phyloP scores from a whole-genome alignment of 1,140 invertebrate genomes.

The Tetramorium alpestre region DNA sequence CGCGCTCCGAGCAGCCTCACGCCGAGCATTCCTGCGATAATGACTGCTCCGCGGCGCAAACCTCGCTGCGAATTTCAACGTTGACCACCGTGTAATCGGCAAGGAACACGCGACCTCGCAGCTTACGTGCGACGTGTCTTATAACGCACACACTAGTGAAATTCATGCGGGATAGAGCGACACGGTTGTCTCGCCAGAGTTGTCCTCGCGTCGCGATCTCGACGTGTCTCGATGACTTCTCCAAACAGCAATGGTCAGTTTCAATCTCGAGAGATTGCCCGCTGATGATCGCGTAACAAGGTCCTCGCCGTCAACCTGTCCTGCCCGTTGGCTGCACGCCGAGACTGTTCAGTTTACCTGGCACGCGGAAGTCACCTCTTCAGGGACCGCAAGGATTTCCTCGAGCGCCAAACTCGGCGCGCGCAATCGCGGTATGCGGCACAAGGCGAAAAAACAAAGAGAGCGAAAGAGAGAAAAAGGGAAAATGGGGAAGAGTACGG shows the following conservation, averaged over 20 bases:
- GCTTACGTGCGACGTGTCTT: not conserved
- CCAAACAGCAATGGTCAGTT: constrained; percentile 21
- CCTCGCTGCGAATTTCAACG: constrained; percentile 9
- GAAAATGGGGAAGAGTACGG: not conserved
- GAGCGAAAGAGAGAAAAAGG: constrained; percentile 15
- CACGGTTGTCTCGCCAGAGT: not conserved
- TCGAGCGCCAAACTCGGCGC: constrained; percentile 42
- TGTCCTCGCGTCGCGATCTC: not conserved
- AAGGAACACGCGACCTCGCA: constrained; percentile 18
- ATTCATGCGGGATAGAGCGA: not conserved
- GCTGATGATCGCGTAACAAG: constrained; percentile 70
- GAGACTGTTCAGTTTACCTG: constrained; percentile 32
- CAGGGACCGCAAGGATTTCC: constrained; percentile 14
- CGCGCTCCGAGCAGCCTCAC: constrained; percentile 14
- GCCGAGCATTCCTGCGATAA: constrained; percentile 59
- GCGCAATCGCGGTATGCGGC: not conserved
- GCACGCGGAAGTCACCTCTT: constrained; percentile 71
- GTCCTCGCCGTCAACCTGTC: constrained; percentile 65
- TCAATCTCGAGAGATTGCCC: constrained; percentile 46
- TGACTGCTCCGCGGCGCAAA: constrained; percentile 11
- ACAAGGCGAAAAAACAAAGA: not conserved
- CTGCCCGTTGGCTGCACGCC: constrained; percentile 30
- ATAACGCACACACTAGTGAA: constrained; percentile 1
- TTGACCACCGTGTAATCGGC: not conserved
- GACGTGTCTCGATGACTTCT: not conserved